These are phyloP conservation scores for Creontiades dilutus DNA, from an alignment of 2,888 invertebrate genomes.

Conservation along the genomic window DNA sequence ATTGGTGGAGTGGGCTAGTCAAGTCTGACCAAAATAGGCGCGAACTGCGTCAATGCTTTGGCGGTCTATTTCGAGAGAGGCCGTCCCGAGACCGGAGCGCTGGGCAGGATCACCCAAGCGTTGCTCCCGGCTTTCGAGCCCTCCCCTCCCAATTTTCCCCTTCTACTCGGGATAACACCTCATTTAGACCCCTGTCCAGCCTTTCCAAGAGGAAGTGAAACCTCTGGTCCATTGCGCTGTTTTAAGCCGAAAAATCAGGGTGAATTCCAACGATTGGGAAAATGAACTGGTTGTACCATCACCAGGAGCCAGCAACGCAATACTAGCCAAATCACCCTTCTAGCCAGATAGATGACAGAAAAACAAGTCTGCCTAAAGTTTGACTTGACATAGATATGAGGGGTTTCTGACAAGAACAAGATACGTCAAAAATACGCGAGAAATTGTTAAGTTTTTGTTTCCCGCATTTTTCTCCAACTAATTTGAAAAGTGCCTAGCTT, in stretches of 20 bases:
- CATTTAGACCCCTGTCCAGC: slow-evolving; percentile 32
- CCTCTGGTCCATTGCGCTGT: background rate
- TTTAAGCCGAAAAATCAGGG: background rate
- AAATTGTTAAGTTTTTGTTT: too few species aligned
- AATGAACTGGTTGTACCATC: too few species aligned
- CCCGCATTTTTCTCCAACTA: too few species aligned
- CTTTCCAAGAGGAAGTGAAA: background rate
- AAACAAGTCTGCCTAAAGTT: too few species aligned
- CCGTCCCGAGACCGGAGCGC: slow-evolving; percentile 1
- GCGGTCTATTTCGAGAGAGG: slow-evolving; percentile 69
- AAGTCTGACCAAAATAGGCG: slow-evolving; percentile 77
- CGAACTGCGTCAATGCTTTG: slow-evolving; percentile 75
- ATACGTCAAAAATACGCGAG: too few species aligned
- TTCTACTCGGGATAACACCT: background rate
- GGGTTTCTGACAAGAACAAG: too few species aligned
- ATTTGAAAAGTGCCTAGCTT: too few species aligned
- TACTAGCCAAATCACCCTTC: too few species aligned
- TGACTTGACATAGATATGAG: too few species aligned
- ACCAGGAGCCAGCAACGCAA: too few species aligned
- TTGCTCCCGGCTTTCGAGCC: slow-evolving; percentile 40
- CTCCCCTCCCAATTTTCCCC: slow-evolving; percentile 20
- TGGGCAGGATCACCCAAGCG: slow-evolving; percentile 63
- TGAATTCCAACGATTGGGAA: background rate
- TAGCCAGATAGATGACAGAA: too few species aligned
- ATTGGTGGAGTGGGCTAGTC: slow-evolving; percentile 69